Base-by-base conservation (phyloP, 2,888 invertebrate species). In the Enoplolaimus lenunculus region DNA sequence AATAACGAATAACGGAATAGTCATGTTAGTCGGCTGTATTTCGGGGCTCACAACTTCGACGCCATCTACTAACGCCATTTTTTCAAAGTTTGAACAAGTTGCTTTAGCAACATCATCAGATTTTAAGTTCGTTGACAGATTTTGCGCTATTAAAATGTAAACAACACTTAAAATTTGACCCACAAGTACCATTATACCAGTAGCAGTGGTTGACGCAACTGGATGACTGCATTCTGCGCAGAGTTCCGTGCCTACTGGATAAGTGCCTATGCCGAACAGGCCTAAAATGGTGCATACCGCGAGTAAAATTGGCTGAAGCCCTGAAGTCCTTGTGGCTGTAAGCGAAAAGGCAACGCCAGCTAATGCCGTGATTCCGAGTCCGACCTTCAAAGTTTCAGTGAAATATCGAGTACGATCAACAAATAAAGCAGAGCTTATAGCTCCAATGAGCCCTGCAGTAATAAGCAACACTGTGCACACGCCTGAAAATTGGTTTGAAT, bases 191-290 rank as follows among this genome's bases (percentile, higher is more conserved):
- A 84, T 78, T 21, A 85, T 76, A 16, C 84, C 84, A 34, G 83
- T 80, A 70, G 84, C 83, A 1, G 83, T 83, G 34, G 83, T 83
- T 75, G 84, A 84, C 0, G 84, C 81, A 31, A 84, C 83, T 29
- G 84, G 84, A 74, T 81, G 84, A 0, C 83, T 82, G 70, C 82
- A 80, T 75, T 84, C 84, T 2, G 84, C 83, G 2, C 82, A 80
- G 72, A 84, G 74, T 72, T 84, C 84, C 75, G 84, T 78, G 71
- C 81, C 82, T 34, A 82, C 77, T 2, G 84, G 84, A 73, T 83
- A 84, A 16, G 82, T 76, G 7, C 83, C 83, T 76, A 85, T 79
- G 1, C 83, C 84, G 74, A 84, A 82, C 62, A 82, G 78, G 7
- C 84, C 84, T 76, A 84, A 81, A 29, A 80, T 33, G 57, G 80